A percentile compares a stretch with the other conserved stretches of the same genome.
Evolutionary conservation across 2,888 invertebrate species (phyloP).

Genomic region (Mythimna ferrago): DNA sequence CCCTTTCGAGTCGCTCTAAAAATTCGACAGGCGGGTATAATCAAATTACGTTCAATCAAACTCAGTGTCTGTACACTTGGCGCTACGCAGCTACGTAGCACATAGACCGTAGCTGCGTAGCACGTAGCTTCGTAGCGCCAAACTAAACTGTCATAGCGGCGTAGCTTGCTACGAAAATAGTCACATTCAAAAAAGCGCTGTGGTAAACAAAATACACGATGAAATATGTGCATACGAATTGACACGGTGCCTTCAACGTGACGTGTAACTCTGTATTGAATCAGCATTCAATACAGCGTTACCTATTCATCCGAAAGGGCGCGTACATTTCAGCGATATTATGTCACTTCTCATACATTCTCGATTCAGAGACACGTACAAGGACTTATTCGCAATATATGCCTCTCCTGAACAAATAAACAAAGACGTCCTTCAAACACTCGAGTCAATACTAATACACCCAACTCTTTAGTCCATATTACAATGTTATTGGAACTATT

Average conservation of each 20-base stretch:
- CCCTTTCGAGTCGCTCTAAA: not conserved
- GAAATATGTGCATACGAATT: not conserved
- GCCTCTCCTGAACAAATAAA: slow-evolving; percentile 12
- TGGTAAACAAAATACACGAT: not conserved
- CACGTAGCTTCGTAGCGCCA: not conserved
- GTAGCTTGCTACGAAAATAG: slow-evolving; percentile 9
- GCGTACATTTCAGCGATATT: not conserved
- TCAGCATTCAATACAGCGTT: not conserved
- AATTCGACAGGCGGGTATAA: no score
- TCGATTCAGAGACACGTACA: not conserved
- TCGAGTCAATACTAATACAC: slow-evolving; percentile 19
- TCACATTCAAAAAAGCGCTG: not conserved
- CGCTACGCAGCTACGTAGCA: not conserved
- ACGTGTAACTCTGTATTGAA: not conserved
- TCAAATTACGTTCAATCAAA: not conserved
- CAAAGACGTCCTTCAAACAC: slow-evolving; percentile 15
- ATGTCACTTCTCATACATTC: not conserved
- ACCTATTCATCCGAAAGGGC: not conserved
- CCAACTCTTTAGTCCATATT: slow-evolving; percentile 21
- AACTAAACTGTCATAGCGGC: not conserved
- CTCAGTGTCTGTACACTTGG: not conserved
- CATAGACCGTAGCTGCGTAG: not conserved
- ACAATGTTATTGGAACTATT: slow-evolving; percentile 45
- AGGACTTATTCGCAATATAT: not conserved
- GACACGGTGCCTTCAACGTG: not conserved